These are phyloP conservation scores for Linnaemya tessellans DNA, from an alignment of 2,888 invertebrate genomes.

Conservation along the genomic window DNA sequence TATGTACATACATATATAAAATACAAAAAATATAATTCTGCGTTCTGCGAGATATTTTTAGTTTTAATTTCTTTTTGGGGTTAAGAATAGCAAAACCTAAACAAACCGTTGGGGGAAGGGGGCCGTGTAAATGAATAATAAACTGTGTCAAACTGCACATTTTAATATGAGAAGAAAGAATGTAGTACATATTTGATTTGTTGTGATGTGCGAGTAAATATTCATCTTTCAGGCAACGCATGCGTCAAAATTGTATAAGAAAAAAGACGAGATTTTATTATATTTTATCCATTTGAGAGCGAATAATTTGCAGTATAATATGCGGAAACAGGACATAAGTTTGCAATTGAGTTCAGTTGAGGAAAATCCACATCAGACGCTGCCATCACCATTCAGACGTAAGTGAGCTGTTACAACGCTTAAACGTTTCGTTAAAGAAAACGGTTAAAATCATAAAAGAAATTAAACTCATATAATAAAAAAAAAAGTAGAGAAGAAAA, in stretches of 20 bases:
- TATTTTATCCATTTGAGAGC: constrained; percentile 46
- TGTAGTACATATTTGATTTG: constrained; percentile 50
- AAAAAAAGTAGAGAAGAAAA: constrained; percentile 37
- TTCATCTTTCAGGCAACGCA: constrained; percentile 42
- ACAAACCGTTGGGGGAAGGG: neutral
- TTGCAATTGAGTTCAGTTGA: constrained; percentile 60
- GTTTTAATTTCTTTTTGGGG: neutral
- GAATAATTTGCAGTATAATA: constrained; percentile 62
- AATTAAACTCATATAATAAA: constrained; percentile 38
- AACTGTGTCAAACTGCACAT: constrained; percentile 72
- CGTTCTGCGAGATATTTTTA: neutral
- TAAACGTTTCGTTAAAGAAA: constrained; percentile 77
- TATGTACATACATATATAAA: neutral
- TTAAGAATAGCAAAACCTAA: neutral
- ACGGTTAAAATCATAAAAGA: constrained; percentile 58
- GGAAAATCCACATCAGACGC: constrained; percentile 64
- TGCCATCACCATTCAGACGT: constrained; percentile 76
- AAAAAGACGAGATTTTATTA: constrained; percentile 49
- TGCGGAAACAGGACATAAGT: constrained; percentile 72
- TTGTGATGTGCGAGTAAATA: constrained; percentile 42
- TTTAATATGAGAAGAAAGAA: constrained; percentile 42
- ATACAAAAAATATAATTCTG: neutral
- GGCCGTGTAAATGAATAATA: constrained; percentile 27
- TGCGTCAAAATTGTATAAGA: constrained; percentile 48
- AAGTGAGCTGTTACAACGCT: constrained; percentile 79